Percentiles rank a stretch among this genome's conserved stretches.
phyloP scores from a whole-genome alignment of 2,888 invertebrate species.

The Sialis fuliginosa region DNA sequence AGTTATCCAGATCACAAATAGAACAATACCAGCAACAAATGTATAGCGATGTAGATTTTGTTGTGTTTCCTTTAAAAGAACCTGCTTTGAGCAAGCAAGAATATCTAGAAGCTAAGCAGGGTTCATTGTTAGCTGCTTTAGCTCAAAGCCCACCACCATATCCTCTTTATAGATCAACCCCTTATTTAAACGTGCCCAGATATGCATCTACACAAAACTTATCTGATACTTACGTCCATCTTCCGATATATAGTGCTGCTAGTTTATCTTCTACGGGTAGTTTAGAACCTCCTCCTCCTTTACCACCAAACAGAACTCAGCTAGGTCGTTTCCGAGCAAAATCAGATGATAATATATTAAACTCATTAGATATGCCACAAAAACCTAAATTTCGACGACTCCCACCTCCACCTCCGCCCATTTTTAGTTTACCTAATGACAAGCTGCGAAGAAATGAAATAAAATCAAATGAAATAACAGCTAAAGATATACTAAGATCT shows the following conservation, averaged over 20 bases:
- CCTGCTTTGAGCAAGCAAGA: conserved; percentile 81
- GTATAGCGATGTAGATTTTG: conserved; percentile 81
- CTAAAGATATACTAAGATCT: too few species aligned
- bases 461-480: too few species aligned
- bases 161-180: conserved; percentile 63
- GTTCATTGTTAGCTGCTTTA: conserved; percentile 47
- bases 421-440: too few species aligned
- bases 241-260: conserved; percentile 49
- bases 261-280: conserved; percentile 43
- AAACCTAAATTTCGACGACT: conserved; percentile 28
- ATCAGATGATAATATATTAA: conserved; percentile 68
- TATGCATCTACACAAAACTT: conserved; percentile 70
- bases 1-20: conserved; percentile 56
- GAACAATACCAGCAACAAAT: conserved; percentile 79
- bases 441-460: too few species aligned
- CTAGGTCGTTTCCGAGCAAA: conserved; percentile 45
- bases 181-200: conserved; percentile 53
- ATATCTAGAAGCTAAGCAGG: conserved; percentile 75
- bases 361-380: conserved; percentile 36
- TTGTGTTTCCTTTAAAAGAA: conserved; percentile 79
- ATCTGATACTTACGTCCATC: conserved; percentile 53
- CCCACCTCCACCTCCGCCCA: conserved; percentile 33
- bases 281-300: conserved; percentile 42
- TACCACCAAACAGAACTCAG: conserved; percentile 36
- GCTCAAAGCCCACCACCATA: conserved; percentile 37